Evolutionary conservation across 2,888 invertebrate genomes (phyloP).

Genomic region (Drosophila pseudotakahashii): DNA sequence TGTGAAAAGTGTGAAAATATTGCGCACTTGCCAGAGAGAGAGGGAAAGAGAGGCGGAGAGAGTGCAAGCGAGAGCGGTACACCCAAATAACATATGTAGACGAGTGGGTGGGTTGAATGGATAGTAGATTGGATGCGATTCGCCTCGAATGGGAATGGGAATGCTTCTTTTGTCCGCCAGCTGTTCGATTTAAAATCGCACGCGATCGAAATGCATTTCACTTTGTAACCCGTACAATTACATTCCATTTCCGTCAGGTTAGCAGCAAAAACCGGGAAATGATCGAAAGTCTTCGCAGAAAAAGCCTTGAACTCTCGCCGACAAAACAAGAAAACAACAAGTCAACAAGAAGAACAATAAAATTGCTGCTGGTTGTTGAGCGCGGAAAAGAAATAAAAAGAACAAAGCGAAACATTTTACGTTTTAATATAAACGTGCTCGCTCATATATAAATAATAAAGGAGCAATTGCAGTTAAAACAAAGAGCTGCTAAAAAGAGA

Average conservation of each 20-base stretch:
- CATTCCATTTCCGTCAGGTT: slow-evolving; percentile 61
- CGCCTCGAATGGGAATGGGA: slow-evolving; percentile 8
- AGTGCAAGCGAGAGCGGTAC: slow-evolving; percentile 29
- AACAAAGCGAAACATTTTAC: slow-evolving; percentile 50
- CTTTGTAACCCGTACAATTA: slow-evolving; percentile 28
- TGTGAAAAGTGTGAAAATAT: slow-evolving; percentile 80
- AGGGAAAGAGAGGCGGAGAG: slow-evolving; percentile 8
- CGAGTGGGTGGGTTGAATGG: slow-evolving; percentile 47
- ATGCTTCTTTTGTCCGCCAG: slow-evolving; percentile 48
- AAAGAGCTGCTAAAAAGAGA: slow-evolving; percentile 13
- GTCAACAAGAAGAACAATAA: slow-evolving; percentile 36
- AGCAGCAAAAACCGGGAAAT: slow-evolving; percentile 61
- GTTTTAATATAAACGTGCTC: slow-evolving; percentile 46
- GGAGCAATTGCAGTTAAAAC: slow-evolving; percentile 39
- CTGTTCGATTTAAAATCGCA: slow-evolving; percentile 19
- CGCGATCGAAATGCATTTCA: slow-evolving; percentile 58
- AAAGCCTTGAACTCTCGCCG: slow-evolving; percentile 67
- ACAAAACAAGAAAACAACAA: slow-evolving; percentile 22
- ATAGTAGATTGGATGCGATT: slow-evolving; percentile 22
- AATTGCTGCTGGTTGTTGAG: slow-evolving; percentile 17
- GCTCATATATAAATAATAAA: slow-evolving; percentile 39
- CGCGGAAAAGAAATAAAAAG: slow-evolving; percentile 20
- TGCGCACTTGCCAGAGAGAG: slow-evolving; percentile 71
- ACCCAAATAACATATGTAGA: slow-evolving; percentile 23
- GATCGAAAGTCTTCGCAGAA: slow-evolving; percentile 56